These are phyloP conservation scores for Atractosteus spatula DNA, from an alignment of 2,113 vertebrate species.

Conservation along the genomic window DNA sequence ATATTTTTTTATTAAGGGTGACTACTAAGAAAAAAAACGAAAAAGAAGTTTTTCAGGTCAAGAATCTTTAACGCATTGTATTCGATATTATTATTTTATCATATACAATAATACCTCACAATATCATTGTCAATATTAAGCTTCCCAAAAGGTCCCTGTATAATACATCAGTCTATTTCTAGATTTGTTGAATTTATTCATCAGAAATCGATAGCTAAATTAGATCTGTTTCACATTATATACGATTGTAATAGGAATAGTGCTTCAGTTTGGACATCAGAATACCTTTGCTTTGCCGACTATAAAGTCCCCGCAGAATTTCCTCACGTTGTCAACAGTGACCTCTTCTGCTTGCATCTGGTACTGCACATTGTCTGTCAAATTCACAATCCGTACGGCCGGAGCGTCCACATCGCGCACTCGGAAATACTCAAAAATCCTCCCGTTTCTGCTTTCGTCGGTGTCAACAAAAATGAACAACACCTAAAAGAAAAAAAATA, in stretches of 20 bases:
- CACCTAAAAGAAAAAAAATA: constrained; percentile 57
- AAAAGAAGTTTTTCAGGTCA: no score
- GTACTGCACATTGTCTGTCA: constrained; percentile 74
- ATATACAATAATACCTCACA: background rate
- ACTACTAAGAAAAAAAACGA: no score
- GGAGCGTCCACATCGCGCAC: constrained; percentile 73
- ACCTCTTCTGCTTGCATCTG: constrained; percentile 79
- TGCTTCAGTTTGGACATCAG: background rate
- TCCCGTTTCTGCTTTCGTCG: constrained; percentile 71
- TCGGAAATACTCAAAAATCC: constrained; percentile 80
- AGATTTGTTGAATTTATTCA: background rate
- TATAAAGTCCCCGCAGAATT: constrained; percentile 74
- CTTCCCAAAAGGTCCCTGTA: background rate
- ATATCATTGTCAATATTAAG: background rate
- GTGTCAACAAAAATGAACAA: constrained; percentile 79
- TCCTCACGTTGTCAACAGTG: constrained; percentile 58
- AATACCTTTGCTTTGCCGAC: constrained; percentile 78
- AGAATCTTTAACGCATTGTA: no score
- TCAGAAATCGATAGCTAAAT: background rate
- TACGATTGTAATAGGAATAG: no score
- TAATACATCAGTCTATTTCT: background rate
- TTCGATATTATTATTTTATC: background rate
- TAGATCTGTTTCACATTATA: background rate
- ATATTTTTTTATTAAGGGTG: no score
- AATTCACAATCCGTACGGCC: constrained; percentile 76